Evolutionary conservation across 2,113 vertebrate genomes (phyloP), one percentile per base, ranked within the genome.

Genomic region (Halichoeres trimaculatus): DNA sequence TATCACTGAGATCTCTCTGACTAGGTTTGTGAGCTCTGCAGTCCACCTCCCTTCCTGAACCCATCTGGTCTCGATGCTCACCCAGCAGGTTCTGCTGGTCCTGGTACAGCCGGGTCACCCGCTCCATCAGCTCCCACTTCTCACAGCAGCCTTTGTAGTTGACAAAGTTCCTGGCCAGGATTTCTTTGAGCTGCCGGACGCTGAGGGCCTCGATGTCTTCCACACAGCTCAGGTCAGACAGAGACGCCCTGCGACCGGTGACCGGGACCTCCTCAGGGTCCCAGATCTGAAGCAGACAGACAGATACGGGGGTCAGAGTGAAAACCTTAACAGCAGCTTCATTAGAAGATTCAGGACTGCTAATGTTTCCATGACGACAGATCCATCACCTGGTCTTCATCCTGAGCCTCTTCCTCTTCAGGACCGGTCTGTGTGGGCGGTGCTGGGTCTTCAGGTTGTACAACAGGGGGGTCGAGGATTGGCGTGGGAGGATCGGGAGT

Each of bases 81-180:
- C 89, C 83, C 30, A 52, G 45, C 0, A 84, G 63, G 74, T 94
- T 94, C 51, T 96, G 95, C 62, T 95, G 95, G 74, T 98, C 96
- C 40, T 94, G 94, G 88, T 96, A 99, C 13, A 99, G 94, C 14
- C 96, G 93, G 0, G 89, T 95, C 36, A 99, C 98, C 24, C 98
- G 76, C 91, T 99, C 98, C 92, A 98, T 95, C 89, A 99, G 94
- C 89, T 99, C 98, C 98, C 98, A 98, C 83, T 98, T 98, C 78
- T 99, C 98, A 78, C 98, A 99, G 94, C 98, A 99, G 92, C 98
- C 98, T 85, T 98, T 99, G 88, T 96, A 99, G 91, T 98, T 92
- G 34, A 99, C 98, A 0, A 99, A 99, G 94, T 99, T 99, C 30
- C 97, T 93, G 36, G 96, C 96, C 0, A 99, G 94, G 52, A 99